These are phyloP conservation scores for Plagodis pulveraria DNA, from an alignment of 2,888 invertebrate genomes.

Conservation along the genomic window DNA sequence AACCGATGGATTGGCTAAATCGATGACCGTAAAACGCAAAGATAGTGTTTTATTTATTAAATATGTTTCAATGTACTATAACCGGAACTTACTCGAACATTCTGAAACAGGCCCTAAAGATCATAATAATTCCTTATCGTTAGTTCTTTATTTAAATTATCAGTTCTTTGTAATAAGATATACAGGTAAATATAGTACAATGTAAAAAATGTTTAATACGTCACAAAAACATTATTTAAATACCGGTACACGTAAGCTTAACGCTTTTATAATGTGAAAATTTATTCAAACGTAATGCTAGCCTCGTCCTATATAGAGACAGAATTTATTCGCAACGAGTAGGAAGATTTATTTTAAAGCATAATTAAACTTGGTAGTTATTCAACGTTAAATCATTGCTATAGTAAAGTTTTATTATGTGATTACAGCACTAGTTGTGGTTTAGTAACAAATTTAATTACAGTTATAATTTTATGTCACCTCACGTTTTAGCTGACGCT, in stretches of 20 bases:
- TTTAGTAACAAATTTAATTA: not conserved
- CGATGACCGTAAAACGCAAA: too few relatives aligned
- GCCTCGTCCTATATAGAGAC: constrained; percentile 20
- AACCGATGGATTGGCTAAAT: too few relatives aligned
- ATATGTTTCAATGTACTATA: too few relatives aligned
- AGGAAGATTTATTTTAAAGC: constrained; percentile 17
- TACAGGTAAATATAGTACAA: too few relatives aligned
- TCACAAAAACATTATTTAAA: constrained; percentile 41
- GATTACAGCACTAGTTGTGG: not conserved
- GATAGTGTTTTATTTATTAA: too few relatives aligned
- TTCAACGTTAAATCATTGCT: constrained; percentile 8
- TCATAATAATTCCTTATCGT: too few relatives aligned
- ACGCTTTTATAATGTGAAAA: constrained; percentile 44
- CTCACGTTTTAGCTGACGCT: too few relatives aligned
- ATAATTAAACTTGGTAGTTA: constrained; percentile 8
- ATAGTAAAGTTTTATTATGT: constrained; percentile 4
- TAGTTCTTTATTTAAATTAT: too few relatives aligned
- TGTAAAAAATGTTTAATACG: constrained; percentile 12
- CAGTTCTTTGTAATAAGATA: not conserved
- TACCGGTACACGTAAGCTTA: constrained; percentile 31
- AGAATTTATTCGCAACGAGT: constrained; percentile 19
- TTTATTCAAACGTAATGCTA: constrained; percentile 37
- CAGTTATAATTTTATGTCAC: too few relatives aligned
- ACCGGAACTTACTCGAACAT: too few relatives aligned
- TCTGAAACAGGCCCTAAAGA: too few relatives aligned